These are phyloP conservation scores for Boloria selene DNA, from an alignment of 2,888 invertebrate species.

Conservation along the genomic window DNA sequence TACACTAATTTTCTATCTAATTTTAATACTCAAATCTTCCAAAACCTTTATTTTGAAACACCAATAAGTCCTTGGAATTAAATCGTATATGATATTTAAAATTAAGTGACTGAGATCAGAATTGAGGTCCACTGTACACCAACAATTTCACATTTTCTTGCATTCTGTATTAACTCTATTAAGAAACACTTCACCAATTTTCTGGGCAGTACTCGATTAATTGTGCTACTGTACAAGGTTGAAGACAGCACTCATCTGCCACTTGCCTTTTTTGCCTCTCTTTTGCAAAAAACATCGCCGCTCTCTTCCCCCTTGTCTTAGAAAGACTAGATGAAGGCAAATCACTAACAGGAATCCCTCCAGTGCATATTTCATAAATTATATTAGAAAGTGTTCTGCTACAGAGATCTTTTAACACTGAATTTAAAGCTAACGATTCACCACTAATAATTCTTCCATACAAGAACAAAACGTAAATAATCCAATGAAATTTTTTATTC, in stretches of 20 bases:
- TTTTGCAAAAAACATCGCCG: slow-evolving; percentile 51
- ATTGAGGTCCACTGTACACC: slow-evolving; percentile 31
- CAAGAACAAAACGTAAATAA: slow-evolving; percentile 54
- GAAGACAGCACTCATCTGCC: slow-evolving; percentile 63
- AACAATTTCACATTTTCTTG: neutral
- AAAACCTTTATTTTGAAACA: slow-evolving; percentile 8
- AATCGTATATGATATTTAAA: slow-evolving; percentile 12
- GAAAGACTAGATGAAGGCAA: slow-evolving; percentile 50
- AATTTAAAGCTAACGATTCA: slow-evolving; percentile 54
- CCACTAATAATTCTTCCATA: slow-evolving; percentile 50
- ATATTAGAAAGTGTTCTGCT: slow-evolving; percentile 55
- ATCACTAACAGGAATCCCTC: slow-evolving; percentile 51
- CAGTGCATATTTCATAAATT: slow-evolving; percentile 60
- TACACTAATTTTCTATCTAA: slow-evolving; percentile 14
- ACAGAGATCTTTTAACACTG: slow-evolving; percentile 56
- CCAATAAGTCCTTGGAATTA: slow-evolving; percentile 7
- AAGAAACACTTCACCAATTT: slow-evolving; percentile 57
- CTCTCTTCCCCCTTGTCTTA: slow-evolving; percentile 56
- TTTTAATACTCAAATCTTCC: slow-evolving; percentile 24
- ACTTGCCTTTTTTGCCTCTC: slow-evolving; percentile 58
- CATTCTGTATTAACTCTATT: neutral
- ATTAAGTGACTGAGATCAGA: slow-evolving; percentile 41
- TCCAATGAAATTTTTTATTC: slow-evolving; percentile 49
- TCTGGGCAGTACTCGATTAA: slow-evolving; percentile 70
- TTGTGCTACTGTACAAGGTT: slow-evolving; percentile 61